phyloP scores from a whole-genome alignment of 2,888 invertebrate species.

The Thera britannica region DNA sequence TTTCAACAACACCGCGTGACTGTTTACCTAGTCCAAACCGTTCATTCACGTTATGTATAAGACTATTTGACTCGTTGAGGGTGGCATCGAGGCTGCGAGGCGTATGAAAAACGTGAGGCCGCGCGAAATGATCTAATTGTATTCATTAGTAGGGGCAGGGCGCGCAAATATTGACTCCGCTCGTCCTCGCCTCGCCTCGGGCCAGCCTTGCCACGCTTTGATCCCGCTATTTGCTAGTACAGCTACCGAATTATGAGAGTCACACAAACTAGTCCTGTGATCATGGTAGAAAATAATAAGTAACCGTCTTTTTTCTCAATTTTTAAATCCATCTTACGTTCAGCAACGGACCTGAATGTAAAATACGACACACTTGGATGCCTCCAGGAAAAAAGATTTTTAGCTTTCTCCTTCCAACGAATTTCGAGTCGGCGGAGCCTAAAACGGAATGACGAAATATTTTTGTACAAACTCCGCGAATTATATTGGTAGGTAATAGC shows the following conservation, averaged over 20 bases:
- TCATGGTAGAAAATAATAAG: constrained; percentile 5
- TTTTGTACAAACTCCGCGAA: constrained; percentile 43
- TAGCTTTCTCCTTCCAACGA: no score
- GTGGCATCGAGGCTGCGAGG: constrained; percentile 59
- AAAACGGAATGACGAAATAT: constrained; percentile 25
- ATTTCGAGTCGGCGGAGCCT: no score
- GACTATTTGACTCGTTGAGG: constrained; percentile 70
- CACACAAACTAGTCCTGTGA: constrained; percentile 15
- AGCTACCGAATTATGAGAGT: constrained; percentile 37
- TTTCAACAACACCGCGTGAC: constrained; percentile 20
- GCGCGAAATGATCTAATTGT: constrained; percentile 85
- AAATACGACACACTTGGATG: no score
- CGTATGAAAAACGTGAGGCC: constrained; percentile 83
- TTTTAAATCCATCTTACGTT: neutral
- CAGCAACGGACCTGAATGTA: no score
- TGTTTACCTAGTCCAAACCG: constrained; percentile 19
- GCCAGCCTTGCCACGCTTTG: constrained; percentile 48
- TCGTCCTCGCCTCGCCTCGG: constrained; percentile 57
- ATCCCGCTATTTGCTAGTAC: constrained; percentile 39
- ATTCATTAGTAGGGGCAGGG: constrained; percentile 82
- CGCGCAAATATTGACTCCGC: constrained; percentile 80
- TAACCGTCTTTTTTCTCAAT: constrained; percentile 2
- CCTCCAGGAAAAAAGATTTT: neutral
- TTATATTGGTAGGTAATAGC: constrained; percentile 64
- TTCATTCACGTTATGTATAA: constrained; percentile 58